Percentiles rank a stretch among this genome's conserved stretches.
Evolutionary conservation across 2,113 vertebrate genomes (phyloP).

Genomic region (Felis chaus): DNA sequence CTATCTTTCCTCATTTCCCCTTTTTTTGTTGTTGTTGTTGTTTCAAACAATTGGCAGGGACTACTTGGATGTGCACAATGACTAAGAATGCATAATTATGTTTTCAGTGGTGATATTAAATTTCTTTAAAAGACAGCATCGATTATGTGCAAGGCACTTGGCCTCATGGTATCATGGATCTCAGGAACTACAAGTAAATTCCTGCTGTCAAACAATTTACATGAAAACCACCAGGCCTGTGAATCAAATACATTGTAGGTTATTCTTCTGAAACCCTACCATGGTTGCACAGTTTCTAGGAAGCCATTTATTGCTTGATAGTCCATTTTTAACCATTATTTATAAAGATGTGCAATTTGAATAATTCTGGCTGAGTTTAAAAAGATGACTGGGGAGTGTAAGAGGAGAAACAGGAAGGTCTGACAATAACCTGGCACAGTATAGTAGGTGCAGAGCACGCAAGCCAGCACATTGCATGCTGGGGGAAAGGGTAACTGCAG

Average conservation of each 20-base stretch:
- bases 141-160: background rate
- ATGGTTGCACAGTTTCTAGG: conserved; percentile 9
- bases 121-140: background rate
- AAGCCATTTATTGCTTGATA: background rate
- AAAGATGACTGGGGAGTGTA: background rate
- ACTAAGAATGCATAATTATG: background rate
- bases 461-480: no score
- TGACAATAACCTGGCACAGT: background rate
- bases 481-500: background rate
- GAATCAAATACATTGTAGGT: background rate
- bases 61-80: background rate
- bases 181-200: background rate
- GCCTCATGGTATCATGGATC: background rate
- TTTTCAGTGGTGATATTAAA: background rate
- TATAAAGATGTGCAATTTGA: background rate
- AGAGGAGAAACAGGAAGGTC: background rate
- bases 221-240: background rate
- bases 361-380: conserved; percentile 6
- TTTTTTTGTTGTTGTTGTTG: background rate
- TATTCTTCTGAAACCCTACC: conserved; percentile 11
- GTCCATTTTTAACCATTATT: conserved; percentile 16
- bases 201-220: background rate
- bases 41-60: background rate
- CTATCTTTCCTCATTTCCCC: background rate
- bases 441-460: background rate